A percentile compares a stretch with the other conserved stretches of the same genome.
Evolutionary conservation across 2,888 invertebrate species (phyloP).

Genomic region (Glyphotaelius pellucidus): DNA sequence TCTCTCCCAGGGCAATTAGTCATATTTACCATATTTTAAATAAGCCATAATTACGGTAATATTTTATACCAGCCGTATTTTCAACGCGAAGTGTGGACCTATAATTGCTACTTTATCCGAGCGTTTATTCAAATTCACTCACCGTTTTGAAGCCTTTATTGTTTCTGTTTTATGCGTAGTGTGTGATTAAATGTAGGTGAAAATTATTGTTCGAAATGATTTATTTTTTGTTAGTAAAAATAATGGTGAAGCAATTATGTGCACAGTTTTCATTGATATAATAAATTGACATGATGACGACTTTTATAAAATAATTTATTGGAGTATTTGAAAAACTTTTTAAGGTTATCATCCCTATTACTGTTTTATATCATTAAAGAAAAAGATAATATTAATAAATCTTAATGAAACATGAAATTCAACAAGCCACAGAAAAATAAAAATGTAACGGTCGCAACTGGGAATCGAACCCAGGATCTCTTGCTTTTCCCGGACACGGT

Average conservation of each 20-base stretch:
- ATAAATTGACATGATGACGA: neutral
- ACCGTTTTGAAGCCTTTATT: neutral
- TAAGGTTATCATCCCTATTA: too few relatives aligned
- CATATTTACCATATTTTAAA: slow-evolving; percentile 39
- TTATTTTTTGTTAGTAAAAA: neutral
- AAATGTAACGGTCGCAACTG: too few relatives aligned
- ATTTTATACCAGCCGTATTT: neutral
- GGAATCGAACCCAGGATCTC: too few relatives aligned
- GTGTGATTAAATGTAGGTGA: neutral
- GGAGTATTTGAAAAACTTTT: too few relatives aligned
- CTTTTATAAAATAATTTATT: neutral
- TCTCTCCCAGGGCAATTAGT: slow-evolving; percentile 26
- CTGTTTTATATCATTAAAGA: too few relatives aligned
- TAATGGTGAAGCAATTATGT: neutral
- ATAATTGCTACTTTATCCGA: slow-evolving; percentile 26
- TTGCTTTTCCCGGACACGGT: too few relatives aligned
- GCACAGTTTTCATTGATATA: neutral
- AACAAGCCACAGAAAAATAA: too few relatives aligned
- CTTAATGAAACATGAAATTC: too few relatives aligned
- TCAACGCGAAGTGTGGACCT: slow-evolving; percentile 8
- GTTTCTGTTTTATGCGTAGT: neutral
- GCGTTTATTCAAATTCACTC: slow-evolving; percentile 11
- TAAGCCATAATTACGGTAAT: slow-evolving; percentile 4
- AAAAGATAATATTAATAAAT: too few relatives aligned
- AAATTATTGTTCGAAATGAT: neutral